Percentiles rank a stretch among this genome's conserved stretches.
These are phyloP conservation scores for Astreopora myriophthalma DNA, from an alignment of 64 coral and sea anemone species.

Conservation along the genomic window DNA sequence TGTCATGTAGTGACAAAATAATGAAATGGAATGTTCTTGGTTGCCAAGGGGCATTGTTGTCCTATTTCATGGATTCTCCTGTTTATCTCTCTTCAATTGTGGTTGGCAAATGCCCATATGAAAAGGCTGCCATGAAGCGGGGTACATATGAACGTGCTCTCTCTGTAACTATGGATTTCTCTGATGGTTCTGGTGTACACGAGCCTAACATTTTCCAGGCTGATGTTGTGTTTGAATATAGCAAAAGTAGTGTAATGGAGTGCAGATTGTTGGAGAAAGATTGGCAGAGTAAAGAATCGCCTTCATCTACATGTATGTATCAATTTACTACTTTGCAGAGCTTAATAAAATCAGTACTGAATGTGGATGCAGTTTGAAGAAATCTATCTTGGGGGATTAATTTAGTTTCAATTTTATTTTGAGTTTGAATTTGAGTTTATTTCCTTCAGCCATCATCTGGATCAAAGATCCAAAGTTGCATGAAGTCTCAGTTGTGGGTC, in stretches of 20 bases:
- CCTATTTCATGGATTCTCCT: constrained; percentile 76
- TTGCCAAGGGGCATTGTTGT: constrained; percentile 86
- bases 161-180: not conserved
- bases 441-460: constrained; percentile 84
- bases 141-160: constrained; percentile 74
- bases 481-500: constrained; percentile 85
- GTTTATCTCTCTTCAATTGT: constrained; percentile 87
- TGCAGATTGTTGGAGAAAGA: not conserved
- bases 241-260: constrained; percentile 21
- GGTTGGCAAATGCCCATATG: constrained; percentile 79
- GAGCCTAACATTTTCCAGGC: constrained; percentile 47
- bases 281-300: constrained; percentile 14
- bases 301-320: constrained; percentile 75
- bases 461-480: constrained; percentile 65
- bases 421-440: not conserved
- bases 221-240: constrained; percentile 71
- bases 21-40: constrained; percentile 97
- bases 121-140: constrained; percentile 57
- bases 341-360: not conserved
- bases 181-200: constrained; percentile 21
- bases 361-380: not conserved
- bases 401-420: too few species aligned
- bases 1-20: constrained; percentile 99
- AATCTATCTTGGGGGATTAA: not conserved
- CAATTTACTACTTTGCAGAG: not conserved